Evolutionary conservation across 1,140 invertebrate species (phyloP).

Genomic region (Apis dorsata): DNA sequence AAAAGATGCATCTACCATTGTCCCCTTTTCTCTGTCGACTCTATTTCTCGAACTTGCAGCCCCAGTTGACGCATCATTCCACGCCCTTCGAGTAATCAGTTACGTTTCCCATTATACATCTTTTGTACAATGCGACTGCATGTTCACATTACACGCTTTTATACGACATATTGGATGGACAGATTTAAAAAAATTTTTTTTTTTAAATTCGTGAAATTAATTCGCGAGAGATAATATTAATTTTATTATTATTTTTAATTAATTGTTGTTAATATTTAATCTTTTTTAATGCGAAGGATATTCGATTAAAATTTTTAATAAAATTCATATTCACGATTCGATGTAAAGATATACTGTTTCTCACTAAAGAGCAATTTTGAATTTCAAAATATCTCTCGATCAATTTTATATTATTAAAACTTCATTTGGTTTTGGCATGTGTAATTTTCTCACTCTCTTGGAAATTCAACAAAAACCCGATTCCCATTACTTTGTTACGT

Average conservation of each 20-base stretch:
- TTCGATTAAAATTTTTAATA: no score
- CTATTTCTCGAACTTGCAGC: slow-evolving; percentile 42
- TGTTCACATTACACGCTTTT: neutral
- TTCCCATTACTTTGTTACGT: neutral
- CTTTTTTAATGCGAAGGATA: no score
- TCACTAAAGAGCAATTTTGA: no score
- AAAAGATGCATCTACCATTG: slow-evolving; percentile 53
- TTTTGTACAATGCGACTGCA: neutral
- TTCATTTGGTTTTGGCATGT: neutral
- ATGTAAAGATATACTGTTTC: no score
- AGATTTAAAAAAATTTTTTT: no score
- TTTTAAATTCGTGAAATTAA: no score
- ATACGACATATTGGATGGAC: neutral
- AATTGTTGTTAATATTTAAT: no score
- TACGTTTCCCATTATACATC: neutral
- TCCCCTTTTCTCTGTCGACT: slow-evolving; percentile 3
- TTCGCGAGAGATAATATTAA: no score
- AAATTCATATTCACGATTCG: no score
- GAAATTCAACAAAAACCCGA: neutral
- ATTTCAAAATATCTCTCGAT: neutral
- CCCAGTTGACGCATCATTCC: neutral
- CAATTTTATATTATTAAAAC: neutral
- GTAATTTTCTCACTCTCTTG: neutral
- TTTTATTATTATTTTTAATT: no score
- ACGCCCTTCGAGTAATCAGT: slow-evolving; percentile 33